Evolutionary conservation across 2,888 invertebrate genomes (phyloP).

Genomic region (Erebia ligea): DNA sequence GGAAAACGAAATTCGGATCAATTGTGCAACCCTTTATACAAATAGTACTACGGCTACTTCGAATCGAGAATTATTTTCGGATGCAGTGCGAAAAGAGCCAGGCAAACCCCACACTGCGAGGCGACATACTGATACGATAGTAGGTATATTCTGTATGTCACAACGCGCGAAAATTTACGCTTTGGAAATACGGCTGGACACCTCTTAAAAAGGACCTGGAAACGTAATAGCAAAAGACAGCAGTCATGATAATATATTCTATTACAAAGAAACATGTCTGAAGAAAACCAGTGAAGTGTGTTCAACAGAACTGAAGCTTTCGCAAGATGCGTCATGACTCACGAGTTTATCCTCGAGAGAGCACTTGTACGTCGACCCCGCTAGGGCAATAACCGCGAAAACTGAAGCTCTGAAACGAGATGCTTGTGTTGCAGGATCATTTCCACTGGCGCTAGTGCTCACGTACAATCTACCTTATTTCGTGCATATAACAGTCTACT

Average conservation of each 20-base stretch:
- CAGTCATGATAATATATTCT: not conserved
- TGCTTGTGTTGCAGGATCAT: conserved; percentile 11
- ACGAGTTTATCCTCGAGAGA: conserved; percentile 26
- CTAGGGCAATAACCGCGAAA: conserved; percentile 36
- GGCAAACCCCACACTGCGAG: no score
- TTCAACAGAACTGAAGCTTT: not conserved
- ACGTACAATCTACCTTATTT: not conserved
- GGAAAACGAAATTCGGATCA: no score
- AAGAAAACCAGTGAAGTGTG: not conserved
- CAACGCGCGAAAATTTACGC: no score
- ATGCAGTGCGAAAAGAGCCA: no score
- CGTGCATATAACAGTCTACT: not conserved
- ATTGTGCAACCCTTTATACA: no score
- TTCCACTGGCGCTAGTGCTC: not conserved
- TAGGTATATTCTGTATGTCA: no score
- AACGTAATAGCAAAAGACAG: no score
- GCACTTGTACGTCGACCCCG: conserved; percentile 32
- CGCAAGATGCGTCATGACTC: conserved; percentile 23
- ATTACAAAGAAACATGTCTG: not conserved
- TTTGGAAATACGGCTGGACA: no score
- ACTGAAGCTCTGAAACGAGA: conserved; percentile 32
- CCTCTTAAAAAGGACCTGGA: no score
- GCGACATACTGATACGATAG: no score
- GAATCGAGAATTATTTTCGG: no score
- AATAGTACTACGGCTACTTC: no score